Base-by-base conservation (phyloP, 1,140 invertebrate species). In the Drosophila baimaii region DNA sequence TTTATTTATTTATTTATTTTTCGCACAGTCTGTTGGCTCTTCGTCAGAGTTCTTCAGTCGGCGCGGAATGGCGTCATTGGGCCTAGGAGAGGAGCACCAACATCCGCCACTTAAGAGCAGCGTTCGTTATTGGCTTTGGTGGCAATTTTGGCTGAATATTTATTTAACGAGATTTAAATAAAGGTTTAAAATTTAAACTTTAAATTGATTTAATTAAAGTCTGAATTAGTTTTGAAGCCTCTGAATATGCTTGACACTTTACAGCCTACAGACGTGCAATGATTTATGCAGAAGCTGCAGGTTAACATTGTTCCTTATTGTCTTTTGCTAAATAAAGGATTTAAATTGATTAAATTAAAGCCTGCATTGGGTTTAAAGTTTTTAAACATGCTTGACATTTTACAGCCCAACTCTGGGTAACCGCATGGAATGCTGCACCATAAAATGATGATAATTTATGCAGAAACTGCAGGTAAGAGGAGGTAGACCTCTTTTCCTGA, bases 1-100 rank as follows among this genome's bases (percentile, higher is more conserved):
- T 49, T 39, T 65, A 29, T 39, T 41, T 35, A 19, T 21, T 61
- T 27, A 17, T n/a, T 47, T 27, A 1, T n/a, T 41, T 61, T 66
- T 66, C 29, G 63, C 63, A 66, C 21, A n/a, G 0, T 35, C 5
- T 43, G 21, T 21, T 47, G 31, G 19, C n/a, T 70, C n/a, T 33
- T 39, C 41, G 17, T 49, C 7, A n/a, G 9, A 29, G 25, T 49
- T 49, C n/a, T 33, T 46, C 25, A 4, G 57, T 31, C 17, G 6
- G n/a, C 19, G 13, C 9, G 44, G 29, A 21, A 31, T 68, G 64
- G 27, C 37, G 65, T 71, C 68, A 69, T 65, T 69, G 59, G 35
- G 65, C 65, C 65, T 65, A 10, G 19, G 35, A 17, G 43, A 17
- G 10, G 12, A 21, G 5, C n/a, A n/a, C 9, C 7, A 35, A 62